These are phyloP conservation scores for Isurus oxyrinchus DNA, from an alignment of 2,113 vertebrate genomes.

Conservation along the genomic window DNA sequence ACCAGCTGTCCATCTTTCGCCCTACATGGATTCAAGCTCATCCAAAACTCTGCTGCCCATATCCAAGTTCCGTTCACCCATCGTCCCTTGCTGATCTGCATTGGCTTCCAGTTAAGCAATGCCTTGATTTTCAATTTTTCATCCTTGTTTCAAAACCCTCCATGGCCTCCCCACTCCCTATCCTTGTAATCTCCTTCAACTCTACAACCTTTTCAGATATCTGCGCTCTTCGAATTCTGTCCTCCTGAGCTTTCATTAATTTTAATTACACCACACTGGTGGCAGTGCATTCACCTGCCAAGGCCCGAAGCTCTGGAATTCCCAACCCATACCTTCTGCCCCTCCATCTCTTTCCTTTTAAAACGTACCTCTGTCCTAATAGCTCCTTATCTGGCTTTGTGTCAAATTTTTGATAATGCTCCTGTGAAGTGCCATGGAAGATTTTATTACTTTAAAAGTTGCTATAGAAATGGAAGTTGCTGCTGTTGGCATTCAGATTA, in stretches of 20 bases:
- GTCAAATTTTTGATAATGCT: background rate
- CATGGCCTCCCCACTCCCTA: background rate
- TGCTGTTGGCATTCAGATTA: background rate
- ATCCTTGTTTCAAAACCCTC: background rate
- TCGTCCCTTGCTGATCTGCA: background rate
- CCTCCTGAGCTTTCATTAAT: background rate
- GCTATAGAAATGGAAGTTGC: background rate
- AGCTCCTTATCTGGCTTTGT: background rate
- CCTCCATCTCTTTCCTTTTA: background rate
- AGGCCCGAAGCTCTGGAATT: background rate
- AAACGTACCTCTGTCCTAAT: background rate
- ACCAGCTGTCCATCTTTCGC: background rate
- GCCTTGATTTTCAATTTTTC: background rate
- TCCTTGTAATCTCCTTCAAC: background rate
- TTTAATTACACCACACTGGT: background rate
- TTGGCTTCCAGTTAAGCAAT: background rate
- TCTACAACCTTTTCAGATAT: background rate
- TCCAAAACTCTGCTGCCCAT: background rate
- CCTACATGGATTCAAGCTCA: background rate
- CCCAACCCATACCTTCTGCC: background rate
- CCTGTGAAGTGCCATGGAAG: background rate
- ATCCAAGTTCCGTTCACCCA: background rate
- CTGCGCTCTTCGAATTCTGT: background rate
- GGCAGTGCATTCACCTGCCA: background rate
- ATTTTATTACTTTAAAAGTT: background rate